Evolutionary conservation across 2,888 invertebrate species (phyloP), one percentile per base, ranked within the genome.

Genomic region (Smittia aterrima): DNA sequence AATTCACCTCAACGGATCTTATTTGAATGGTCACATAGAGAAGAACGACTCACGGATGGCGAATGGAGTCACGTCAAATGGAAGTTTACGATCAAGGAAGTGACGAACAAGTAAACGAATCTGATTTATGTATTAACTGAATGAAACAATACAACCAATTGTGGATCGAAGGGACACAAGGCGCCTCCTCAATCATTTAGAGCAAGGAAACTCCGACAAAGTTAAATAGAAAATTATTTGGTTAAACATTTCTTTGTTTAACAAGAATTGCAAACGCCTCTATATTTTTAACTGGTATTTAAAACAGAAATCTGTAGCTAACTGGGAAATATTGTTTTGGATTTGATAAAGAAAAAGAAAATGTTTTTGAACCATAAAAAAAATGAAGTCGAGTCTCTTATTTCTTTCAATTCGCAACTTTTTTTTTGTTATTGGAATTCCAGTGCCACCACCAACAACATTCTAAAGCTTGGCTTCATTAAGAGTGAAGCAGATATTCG

Each of bases 11-110:
- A 75, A 70, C 38, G 68, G 68, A 41, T 22, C 22, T 40, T 72
- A 62, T 16, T 54, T 72, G 53, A 72, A 72, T 40, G 72, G 72
- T 4, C 58, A 53, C 38, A n/a, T 74, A 74, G 74, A 66, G 11
- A 74, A 40, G 20, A 66, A 66, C 20, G 64, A 47, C 4, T 3
- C 18, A 13, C n/a, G 22, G 18, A 74, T 74, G 38, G 41, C 74
- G 9, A 74, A 74, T 20, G 74, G 74, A 11, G 62, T 74, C 18
- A 47, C 41, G 24, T 27, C 47, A 7, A 74, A 74, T 66, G 74
- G 74, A n/a, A 27, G 64, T 11, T 11, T 74, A 6, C n/a, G 74
- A 47, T 74, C 74, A 13, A 24, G 74, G 20, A 74, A 74, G 64
- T 74, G 53, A 74, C 58, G 53, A 38, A 38, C 6, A 18, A 58